phyloP scores from a whole-genome alignment of 2,888 invertebrate species.

The Pammene aurita region DNA sequence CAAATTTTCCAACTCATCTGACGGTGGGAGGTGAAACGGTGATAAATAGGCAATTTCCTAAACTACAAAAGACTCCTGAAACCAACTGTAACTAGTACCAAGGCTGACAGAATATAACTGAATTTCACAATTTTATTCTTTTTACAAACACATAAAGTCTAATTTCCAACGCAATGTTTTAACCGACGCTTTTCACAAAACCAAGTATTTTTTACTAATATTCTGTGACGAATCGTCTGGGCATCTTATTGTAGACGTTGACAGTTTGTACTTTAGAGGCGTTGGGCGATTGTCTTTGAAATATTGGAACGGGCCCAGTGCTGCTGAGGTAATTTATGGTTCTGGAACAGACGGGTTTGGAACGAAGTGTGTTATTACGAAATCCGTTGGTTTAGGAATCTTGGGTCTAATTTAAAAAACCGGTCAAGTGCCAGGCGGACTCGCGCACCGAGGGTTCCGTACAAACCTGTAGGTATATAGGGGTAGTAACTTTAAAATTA shows the following conservation, averaged over 20 bases:
- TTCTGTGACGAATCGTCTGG: constrained; percentile 48
- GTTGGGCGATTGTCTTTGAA: not conserved
- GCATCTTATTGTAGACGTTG: constrained; percentile 49
- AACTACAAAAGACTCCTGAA: not conserved
- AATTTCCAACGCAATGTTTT: not conserved
- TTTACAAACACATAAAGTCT: not conserved
- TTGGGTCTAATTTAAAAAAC: not conserved
- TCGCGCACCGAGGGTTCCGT: no score
- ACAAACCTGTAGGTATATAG: no score
- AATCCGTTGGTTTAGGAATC: not conserved
- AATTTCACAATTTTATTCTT: not conserved
- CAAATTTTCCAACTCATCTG: no score
- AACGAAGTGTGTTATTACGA: not conserved
- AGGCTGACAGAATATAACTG: not conserved
- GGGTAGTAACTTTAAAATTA: no score
- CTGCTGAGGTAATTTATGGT: constrained; percentile 1
- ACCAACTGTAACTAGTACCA: constrained; percentile 8
- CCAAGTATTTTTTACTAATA: constrained; percentile 33
- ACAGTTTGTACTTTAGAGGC: constrained; percentile 32
- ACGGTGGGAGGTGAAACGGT: not conserved
- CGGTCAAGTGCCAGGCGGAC: no score
- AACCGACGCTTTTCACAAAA: constrained; percentile 12
- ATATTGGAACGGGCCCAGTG: not conserved
- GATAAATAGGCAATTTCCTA: not conserved
- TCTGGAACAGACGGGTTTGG: not conserved